A percentile compares a stretch with the other conserved stretches of the same genome.
Evolutionary conservation across 2,888 invertebrate genomes (phyloP).

Genomic region (Parelbella ahira): DNA sequence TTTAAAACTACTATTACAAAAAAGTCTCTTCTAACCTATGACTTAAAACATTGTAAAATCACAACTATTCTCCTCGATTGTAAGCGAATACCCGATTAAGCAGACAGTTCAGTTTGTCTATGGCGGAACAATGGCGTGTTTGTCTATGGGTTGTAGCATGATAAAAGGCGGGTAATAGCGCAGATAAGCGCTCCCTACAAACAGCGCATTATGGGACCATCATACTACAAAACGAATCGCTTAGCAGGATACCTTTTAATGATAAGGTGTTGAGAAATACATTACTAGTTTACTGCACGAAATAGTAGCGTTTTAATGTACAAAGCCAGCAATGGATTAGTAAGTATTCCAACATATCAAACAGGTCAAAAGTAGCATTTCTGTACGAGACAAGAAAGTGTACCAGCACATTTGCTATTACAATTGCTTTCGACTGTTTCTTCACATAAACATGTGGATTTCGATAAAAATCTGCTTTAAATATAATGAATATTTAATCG

Average conservation of each 20-base stretch:
- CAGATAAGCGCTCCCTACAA: constrained; percentile 23
- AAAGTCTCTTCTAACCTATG: constrained; percentile 10
- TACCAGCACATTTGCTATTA: constrained; percentile 19
- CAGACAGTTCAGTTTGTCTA: constrained; percentile 22
- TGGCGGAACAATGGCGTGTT: constrained; percentile 25
- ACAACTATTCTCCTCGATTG: constrained; percentile 19
- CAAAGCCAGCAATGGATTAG: constrained; percentile 1
- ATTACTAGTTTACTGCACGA: not conserved
- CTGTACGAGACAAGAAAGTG: not conserved
- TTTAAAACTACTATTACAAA: too few species aligned
- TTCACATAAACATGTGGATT: constrained; percentile 24
- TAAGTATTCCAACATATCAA: not conserved
- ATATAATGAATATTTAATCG: constrained; percentile 24
- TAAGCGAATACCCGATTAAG: constrained; percentile 23
- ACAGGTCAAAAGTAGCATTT: not conserved
- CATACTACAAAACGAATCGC: constrained; percentile 6
- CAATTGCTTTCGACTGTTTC: constrained; percentile 20
- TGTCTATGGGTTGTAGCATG: constrained; percentile 25
- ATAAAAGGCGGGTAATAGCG: constrained; percentile 25
- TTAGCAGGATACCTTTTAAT: not conserved
- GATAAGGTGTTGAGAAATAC: not conserved
- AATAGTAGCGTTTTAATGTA: not conserved
- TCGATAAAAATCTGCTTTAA: constrained; percentile 23
- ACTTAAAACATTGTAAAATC: constrained; percentile 20
- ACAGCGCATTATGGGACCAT: constrained; percentile 24